Base-by-base conservation (phyloP, 2,888 invertebrate genomes). In the Tortricodes alternella region DNA sequence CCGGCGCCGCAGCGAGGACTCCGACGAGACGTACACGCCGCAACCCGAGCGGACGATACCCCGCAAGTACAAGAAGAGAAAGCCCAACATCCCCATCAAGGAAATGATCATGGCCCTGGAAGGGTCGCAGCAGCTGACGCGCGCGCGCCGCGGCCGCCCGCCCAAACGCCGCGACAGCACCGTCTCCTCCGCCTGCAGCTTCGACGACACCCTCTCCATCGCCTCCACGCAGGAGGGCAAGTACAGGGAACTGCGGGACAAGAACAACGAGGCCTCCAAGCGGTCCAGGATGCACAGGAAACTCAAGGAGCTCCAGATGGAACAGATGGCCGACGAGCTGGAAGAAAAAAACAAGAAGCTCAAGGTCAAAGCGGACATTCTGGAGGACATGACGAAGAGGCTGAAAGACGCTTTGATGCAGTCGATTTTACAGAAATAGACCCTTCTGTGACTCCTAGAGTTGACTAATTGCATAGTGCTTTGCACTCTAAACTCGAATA, bases 211-310 rank as follows among this genome's bases (percentile, higher is more conserved):
- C 74, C 85, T 73, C 53, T 89, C 83, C 55, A 79, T 71, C 49
- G 70, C 75, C 38, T 87, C 90, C 59, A 83, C 83, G 59, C 79
- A 85, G 29, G 92, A 92, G 62, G 74, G 78, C 39, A 92, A 91
- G 62, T 95, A 95, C 75, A 87, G 94, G 46, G 94, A 95, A 71
- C 89, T 94, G 62, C 85, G 96, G 53, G 94, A 94, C 72, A 95
- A 94, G 75, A 96, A 96, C 80, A 96, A 96, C 74, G 95, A 95
- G 80, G 95, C 95, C 37, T 95, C 95, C 35, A 91, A 95, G 66
- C 92, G 93, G 66, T 95, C 95, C 1, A 87, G 95, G 62, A 92
- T 93, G 86, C 95, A 95, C 70, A 92, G 95, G 63, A 95, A 95
- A 80, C 83, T 81, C 71, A 92, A 88, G 68, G 86, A 83, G 62